Evolutionary conservation across 1,140 invertebrate genomes (phyloP), one percentile per base, ranked within the genome.

Genomic region (Leptinotarsa texana): DNA sequence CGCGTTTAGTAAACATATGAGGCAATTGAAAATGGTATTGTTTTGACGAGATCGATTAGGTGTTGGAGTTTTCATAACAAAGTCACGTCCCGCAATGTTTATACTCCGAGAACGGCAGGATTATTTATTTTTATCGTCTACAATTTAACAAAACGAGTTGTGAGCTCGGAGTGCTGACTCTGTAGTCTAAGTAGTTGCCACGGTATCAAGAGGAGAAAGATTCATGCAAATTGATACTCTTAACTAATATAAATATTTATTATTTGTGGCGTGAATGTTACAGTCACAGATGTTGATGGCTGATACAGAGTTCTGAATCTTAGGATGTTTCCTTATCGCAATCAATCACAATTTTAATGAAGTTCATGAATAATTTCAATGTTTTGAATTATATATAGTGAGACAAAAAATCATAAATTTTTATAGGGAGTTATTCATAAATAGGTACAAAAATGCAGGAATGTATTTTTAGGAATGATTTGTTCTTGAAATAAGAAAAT

Each of bases 81-180:
- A 69, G 67, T 69, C 67, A 69, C 67, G 67, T 69, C 42, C 27
- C 24, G 24, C 24, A 27, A 69, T 69, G 67, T 69, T 69, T 69
- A 69, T 69, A 48, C 24, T 18, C n/a, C 4, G 24, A 21, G 15
- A 69, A 48, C 24, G 27, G 27, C 17, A 21, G 33, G 24, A 69
- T 69, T 69, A 69, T 48, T 33, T 69, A 69, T 69, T 69, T 69
- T 69, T 69, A 69, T 69, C 24, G 42, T 27, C 67, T 24, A 69
- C 42, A 69, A 69, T 69, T 69, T 69, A 69, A 69, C 42, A 69
- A 69, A 69, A 69, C 63, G 63, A 33, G 13, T 21, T 65, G 63
- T 22, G 22, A 65, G 22, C 27, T 22, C 27, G 22, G 63, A 65
- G 21, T 65, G 63, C 63, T 65, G 63, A 65, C 63, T 65, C 63